phyloP scores from a whole-genome alignment of 1,140 invertebrate genomes.

The Pristionchus pacificus region DNA sequence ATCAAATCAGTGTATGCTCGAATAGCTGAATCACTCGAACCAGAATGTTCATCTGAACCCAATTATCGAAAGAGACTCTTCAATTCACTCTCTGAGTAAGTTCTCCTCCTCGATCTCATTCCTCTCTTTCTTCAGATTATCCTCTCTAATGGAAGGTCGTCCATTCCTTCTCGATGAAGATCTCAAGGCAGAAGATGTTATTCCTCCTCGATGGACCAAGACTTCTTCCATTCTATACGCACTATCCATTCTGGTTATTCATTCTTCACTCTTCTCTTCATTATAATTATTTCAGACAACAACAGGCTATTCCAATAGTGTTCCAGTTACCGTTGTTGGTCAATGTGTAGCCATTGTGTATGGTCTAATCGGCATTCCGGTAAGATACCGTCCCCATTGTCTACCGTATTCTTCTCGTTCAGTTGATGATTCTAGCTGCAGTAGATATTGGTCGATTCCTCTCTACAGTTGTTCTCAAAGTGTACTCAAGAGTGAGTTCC shows the following conservation, averaged over 20 bases:
- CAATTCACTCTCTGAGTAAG: too few species aligned
- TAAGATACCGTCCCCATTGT: neutral
- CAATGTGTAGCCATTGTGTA: slow-evolving; percentile 35
- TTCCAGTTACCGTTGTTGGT: slow-evolving; percentile 30
- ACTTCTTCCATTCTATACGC: slow-evolving; percentile 54
- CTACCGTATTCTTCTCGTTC: neutral
- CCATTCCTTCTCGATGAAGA: slow-evolving; percentile 34
- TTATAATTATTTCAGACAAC: slow-evolving; percentile 37
- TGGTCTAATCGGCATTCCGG: slow-evolving; percentile 38
- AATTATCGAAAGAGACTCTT: too few species aligned
- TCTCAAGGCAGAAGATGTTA: slow-evolving; percentile 31
- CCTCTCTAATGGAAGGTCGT: slow-evolving; percentile 44
- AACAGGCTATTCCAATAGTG: slow-evolving; percentile 36
- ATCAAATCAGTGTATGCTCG: too few species aligned
- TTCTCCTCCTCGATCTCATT: too few species aligned
- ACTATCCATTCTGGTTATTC: slow-evolving; percentile 52
- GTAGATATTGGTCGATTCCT: slow-evolving; percentile 56
- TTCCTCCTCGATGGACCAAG: slow-evolving; percentile 45
- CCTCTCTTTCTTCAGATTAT: slow-evolving; percentile 38
- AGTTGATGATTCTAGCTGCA: slow-evolving; percentile 41
- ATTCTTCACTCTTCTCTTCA: too few species aligned
- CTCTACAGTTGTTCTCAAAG: slow-evolving; percentile 50
- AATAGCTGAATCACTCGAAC: too few species aligned
- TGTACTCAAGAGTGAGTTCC: slow-evolving; percentile 45
- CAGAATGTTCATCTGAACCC: too few species aligned